Base-by-base conservation (phyloP, 53 echinoderm and acorn worm genomes). In the Henricia sp. region DNA sequence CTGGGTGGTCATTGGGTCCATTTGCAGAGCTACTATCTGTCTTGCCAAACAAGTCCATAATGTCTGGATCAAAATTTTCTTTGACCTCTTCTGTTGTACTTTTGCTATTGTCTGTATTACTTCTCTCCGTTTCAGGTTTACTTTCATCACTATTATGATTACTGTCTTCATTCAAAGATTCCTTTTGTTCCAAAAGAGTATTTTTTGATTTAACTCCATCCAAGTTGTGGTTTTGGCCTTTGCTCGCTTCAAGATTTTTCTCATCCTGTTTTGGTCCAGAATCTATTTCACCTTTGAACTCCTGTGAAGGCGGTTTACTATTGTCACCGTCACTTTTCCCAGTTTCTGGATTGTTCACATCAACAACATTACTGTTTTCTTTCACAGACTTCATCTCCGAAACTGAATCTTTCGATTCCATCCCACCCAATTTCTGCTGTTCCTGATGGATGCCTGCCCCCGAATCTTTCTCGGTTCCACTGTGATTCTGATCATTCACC, bases 61-160 rank as follows among this genome's bases (percentile, higher is more conserved):
- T 39, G 6, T 57, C 59, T 57, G 56, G 40, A 17, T 58, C 56
- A 10, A 58, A 16, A n/a, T n/a, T n/a, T n/a, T n/a, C n/a, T n/a
- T 26, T 76, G 28, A 12, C 10, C 76, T 27, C 26, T 56, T 27
- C 43, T 16, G 27, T 25, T 16, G 37, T 52, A 41, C 27, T 76
- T 59, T 70, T 70, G 70, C 3, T 48, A 29, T 19, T 24, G 23
- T 28, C 16, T 2, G 1, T 27, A 33, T 27, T 33, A 20, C 14
- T 37, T 70, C 11, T 44, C 70, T 46, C 59, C 41, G 13, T 58
- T 76, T 57, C 76, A 40, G n/a, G 39, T 27, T 37, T 41, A 76
- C 14, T 25, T 11, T 27, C 40, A 12, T 40, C 57, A 32, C 37
- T 36, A 23, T 56, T 54, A 14, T 56, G 58, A n/a, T 41, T 27